Conservation (phyloP, 2,797 vertebrate genomes). For the Crotalus adamanteus region DNA sequence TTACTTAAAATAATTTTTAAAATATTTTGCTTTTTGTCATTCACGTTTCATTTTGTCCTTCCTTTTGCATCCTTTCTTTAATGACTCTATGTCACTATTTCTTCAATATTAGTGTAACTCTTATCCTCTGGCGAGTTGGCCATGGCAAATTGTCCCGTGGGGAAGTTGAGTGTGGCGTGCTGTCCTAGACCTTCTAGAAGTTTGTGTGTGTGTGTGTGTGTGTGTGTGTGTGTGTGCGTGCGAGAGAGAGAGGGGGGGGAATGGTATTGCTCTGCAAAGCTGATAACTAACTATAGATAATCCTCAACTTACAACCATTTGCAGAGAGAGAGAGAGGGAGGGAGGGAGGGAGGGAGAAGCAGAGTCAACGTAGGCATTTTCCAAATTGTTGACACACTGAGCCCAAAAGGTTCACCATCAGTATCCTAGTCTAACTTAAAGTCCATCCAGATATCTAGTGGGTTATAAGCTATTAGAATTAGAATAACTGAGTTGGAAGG, state of each 20-base stretch:
- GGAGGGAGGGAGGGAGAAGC: too few relatives aligned
- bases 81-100: not conserved
- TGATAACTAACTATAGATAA: too few relatives aligned
- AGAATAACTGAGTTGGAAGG: too few relatives aligned
- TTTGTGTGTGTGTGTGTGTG: not conserved
- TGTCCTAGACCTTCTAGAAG: not conserved
- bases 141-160: not conserved
- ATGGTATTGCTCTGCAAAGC: too few relatives aligned
- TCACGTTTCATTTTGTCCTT: too few relatives aligned
- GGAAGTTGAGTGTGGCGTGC: not conserved
- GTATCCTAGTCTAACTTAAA: not conserved
- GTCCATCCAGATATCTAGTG: not conserved
- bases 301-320: too few relatives aligned
- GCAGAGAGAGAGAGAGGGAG: too few relatives aligned
- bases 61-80: not conserved
- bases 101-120: not conserved
- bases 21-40: not conserved
- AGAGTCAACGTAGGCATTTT: not conserved
- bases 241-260: too few relatives aligned
- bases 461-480: not conserved
- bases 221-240: too few relatives aligned
- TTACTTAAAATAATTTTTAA: not conserved
- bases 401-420: not conserved
- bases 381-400: not conserved
- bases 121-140: not conserved